Evolutionary conservation across 2,888 invertebrate species (phyloP).

Genomic region (Lithodes maja): DNA sequence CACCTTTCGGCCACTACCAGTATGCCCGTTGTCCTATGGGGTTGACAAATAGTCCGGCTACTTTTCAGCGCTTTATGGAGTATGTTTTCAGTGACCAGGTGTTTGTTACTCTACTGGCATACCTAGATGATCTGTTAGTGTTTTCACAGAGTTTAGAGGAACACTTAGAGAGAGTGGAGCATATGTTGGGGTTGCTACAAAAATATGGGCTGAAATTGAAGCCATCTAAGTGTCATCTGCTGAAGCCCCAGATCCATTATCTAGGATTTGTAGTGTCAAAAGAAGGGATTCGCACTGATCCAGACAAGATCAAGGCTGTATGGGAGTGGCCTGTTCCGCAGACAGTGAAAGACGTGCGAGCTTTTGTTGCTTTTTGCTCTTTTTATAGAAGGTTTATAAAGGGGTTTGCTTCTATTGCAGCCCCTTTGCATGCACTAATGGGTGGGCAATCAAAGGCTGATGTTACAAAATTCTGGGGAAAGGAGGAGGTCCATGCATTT

Average conservation of each 20-base stretch:
- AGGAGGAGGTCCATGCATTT: not conserved
- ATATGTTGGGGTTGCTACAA: conserved; percentile 46
- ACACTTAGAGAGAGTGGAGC: conserved; percentile 41
- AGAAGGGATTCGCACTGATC: conserved; percentile 21
- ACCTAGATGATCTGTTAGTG: conserved; percentile 68
- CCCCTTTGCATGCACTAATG: not conserved
- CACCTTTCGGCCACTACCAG: conserved; percentile 59
- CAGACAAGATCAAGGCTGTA: conserved; percentile 18
- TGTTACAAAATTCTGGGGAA: conserved; percentile 18
- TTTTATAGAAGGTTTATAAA: conserved; percentile 24
- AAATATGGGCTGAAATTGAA: conserved; percentile 60
- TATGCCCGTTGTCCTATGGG: conserved; percentile 62
- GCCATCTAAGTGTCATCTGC: conserved; percentile 59
- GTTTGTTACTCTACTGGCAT: conserved; percentile 39
- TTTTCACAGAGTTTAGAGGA: conserved; percentile 45
- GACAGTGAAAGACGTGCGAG: conserved; percentile 17
- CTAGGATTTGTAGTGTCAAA: conserved; percentile 56
- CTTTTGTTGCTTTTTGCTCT: conserved; percentile 34
- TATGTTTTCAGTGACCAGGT: conserved; percentile 35
- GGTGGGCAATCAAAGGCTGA: conserved; percentile 12
- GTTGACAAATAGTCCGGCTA: conserved; percentile 62
- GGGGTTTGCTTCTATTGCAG: not conserved
- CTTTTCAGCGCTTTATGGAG: conserved; percentile 58
- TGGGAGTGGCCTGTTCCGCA: conserved; percentile 8
- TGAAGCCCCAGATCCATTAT: conserved; percentile 54